These are phyloP conservation scores for Xestia rhomboidea DNA, from an alignment of 2,888 invertebrate species.

Conservation along the genomic window DNA sequence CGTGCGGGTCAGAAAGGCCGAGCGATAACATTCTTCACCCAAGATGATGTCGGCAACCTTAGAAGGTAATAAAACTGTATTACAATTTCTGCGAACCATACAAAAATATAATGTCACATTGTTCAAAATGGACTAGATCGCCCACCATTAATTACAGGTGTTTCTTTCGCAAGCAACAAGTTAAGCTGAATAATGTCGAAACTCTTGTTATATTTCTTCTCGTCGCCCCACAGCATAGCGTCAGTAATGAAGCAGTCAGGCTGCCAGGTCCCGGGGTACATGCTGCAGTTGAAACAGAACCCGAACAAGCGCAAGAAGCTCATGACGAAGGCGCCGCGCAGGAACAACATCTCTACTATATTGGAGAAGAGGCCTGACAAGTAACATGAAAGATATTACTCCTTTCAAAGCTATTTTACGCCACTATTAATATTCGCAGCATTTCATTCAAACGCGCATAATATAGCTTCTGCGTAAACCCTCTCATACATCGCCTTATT, in stretches of 20 bases:
- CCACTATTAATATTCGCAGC: too few species aligned
- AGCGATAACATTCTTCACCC: constrained; percentile 98
- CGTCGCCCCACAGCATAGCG: constrained; percentile 93
- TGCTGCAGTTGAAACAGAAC: constrained; percentile 93
- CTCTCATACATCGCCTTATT: too few species aligned
- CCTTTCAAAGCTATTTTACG: not conserved
- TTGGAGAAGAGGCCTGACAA: constrained; percentile 82
- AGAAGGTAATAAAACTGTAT: constrained; percentile 91
- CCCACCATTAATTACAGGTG: too few species aligned
- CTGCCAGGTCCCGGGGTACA: constrained; percentile 97
- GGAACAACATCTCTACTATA: constrained; percentile 93
- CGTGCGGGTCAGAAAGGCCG: constrained; percentile 97
- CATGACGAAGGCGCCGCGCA: constrained; percentile 91
- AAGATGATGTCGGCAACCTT: constrained; percentile 96
- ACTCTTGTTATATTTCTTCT: not conserved
- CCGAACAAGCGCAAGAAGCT: constrained; percentile 91
- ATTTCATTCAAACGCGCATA: too few species aligned
- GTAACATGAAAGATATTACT: constrained; percentile 67
- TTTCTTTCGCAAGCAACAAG: too few species aligned
- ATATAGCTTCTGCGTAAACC: too few species aligned
- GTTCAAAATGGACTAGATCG: too few species aligned
- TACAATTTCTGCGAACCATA: too few species aligned
- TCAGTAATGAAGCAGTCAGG: constrained; percentile 97
- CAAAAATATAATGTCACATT: too few species aligned
- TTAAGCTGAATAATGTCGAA: too few species aligned